These are phyloP conservation scores for Andrena marginata DNA, from an alignment of 2,888 invertebrate species.

Conservation along the genomic window DNA sequence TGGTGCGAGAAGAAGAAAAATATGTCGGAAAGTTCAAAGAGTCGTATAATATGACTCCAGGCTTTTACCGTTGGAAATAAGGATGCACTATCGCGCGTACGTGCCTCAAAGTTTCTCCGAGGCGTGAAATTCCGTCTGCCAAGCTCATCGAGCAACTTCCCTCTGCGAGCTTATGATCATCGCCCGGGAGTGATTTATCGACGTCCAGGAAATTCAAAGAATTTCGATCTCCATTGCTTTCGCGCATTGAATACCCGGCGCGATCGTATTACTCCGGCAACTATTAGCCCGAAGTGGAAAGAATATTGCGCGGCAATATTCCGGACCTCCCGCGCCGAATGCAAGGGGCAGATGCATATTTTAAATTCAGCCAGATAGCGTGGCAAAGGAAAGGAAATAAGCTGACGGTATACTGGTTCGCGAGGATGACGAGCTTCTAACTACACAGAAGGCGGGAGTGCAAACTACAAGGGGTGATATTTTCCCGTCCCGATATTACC, in stretches of 20 bases:
- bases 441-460: not conserved
- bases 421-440: not conserved
- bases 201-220: not conserved
- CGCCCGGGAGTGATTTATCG: conserved; percentile 31
- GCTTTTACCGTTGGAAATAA: conserved; percentile 18
- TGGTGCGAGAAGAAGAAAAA: not conserved
- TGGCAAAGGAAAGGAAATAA: not conserved
- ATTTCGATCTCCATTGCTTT: conserved; percentile 7
- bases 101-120: conserved; percentile 19
- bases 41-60: not conserved
- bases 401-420: not conserved
- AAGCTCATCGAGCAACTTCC: conserved; percentile 22
- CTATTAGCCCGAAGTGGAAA: too few species aligned
- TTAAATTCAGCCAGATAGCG: too few species aligned
- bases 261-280: too few species aligned
- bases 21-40: conserved; percentile 20
- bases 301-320: not conserved
- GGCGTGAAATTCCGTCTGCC: conserved; percentile 24
- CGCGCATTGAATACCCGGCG: not conserved
- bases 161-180: conserved; percentile 20
- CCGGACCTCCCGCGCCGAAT: not conserved
- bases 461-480: not conserved
- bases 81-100: conserved; percentile 29
- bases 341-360: too few species aligned
- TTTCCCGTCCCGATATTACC: not conserved